Conservation (phyloP, 2,113 vertebrate genomes). For the Periophthalmodon schlosseri region DNA sequence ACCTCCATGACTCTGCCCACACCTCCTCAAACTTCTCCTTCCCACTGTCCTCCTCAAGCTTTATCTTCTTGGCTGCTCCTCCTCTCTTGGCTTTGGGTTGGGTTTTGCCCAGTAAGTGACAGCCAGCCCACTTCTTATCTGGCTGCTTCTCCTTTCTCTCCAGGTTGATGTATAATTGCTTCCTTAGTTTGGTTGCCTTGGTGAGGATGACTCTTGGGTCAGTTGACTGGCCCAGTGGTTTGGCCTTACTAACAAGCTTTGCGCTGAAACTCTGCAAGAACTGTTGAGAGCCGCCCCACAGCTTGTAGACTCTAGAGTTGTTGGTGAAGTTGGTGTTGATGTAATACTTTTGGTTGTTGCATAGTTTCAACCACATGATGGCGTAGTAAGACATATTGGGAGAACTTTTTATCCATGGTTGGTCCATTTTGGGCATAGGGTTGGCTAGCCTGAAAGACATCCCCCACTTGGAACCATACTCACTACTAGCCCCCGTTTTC, state of each 20-base stretch:
- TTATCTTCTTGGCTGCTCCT: neutral
- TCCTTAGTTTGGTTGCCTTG: slow-evolving; percentile 13
- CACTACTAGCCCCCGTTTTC: slow-evolving; percentile 1
- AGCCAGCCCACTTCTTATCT: slow-evolving; percentile 45
- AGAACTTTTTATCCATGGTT: slow-evolving; percentile 39
- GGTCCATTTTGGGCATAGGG: slow-evolving; percentile 47
- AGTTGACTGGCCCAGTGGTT: neutral
- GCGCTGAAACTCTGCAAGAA: slow-evolving; percentile 27
- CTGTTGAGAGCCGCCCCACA: slow-evolving; percentile 49
- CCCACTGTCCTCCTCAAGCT: neutral
- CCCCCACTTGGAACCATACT: slow-evolving; percentile 47
- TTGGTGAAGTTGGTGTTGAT: slow-evolving; percentile 21
- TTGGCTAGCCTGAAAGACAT: slow-evolving; percentile 57
- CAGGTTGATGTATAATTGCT: slow-evolving; percentile 24
- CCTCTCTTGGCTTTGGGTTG: slow-evolving; percentile 50
- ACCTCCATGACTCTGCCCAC: slow-evolving; percentile 66
- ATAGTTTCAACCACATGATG: slow-evolving; percentile 36
- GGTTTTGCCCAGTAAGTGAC: slow-evolving; percentile 56
- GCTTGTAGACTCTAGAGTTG: neutral
- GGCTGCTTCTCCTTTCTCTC: slow-evolving; percentile 22
- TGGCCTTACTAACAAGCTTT: neutral
- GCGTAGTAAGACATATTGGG: slow-evolving; percentile 19
- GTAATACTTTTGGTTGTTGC: neutral
- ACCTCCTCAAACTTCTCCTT: slow-evolving; percentile 35
- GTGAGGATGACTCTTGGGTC: slow-evolving; percentile 28